Conservation (phyloP, 2,113 vertebrate genomes). For the Bufo bufo region DNA sequence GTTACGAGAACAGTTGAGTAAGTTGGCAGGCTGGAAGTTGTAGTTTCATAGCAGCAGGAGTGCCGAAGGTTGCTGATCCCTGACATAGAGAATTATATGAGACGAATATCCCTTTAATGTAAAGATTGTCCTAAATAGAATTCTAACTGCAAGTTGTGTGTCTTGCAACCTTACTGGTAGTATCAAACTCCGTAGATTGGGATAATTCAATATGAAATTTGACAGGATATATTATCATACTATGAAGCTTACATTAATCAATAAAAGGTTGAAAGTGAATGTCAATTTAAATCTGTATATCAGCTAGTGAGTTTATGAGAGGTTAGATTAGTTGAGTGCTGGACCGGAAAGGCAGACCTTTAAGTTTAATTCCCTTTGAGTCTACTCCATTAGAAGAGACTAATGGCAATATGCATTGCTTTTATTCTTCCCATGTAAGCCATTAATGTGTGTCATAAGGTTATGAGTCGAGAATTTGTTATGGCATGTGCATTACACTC, state of each 20-base stretch:
- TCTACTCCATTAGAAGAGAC: slow-evolving; percentile 48
- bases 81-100: too few species aligned
- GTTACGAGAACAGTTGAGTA: too few species aligned
- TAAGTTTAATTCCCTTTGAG: slow-evolving; percentile 55
- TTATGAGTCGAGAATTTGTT: slow-evolving; percentile 10
- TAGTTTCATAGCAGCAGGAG: too few species aligned
- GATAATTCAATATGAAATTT: slow-evolving; percentile 35
- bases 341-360: slow-evolving; percentile 57
- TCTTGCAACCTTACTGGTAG: not conserved
- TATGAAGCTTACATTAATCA: slow-evolving; percentile 52
- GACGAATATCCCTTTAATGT: not conserved
- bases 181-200: slow-evolving; percentile 8
- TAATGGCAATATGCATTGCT: slow-evolving; percentile 52
- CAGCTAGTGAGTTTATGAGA: slow-evolving; percentile 54
- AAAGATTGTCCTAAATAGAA: not conserved
- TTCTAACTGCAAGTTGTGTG: not conserved
- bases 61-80: too few species aligned
- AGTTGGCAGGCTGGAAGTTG: too few species aligned
- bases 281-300: slow-evolving; percentile 55
- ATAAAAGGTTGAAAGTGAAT: slow-evolving; percentile 54
- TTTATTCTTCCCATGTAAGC: slow-evolving; percentile 47
- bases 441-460: slow-evolving; percentile 46
- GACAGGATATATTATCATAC: slow-evolving; percentile 40
- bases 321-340: slow-evolving; percentile 57
- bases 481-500: not conserved